These are phyloP conservation scores for Laupala kohalensis DNA, from an alignment of 1,140 invertebrate species.

Conservation along the genomic window DNA sequence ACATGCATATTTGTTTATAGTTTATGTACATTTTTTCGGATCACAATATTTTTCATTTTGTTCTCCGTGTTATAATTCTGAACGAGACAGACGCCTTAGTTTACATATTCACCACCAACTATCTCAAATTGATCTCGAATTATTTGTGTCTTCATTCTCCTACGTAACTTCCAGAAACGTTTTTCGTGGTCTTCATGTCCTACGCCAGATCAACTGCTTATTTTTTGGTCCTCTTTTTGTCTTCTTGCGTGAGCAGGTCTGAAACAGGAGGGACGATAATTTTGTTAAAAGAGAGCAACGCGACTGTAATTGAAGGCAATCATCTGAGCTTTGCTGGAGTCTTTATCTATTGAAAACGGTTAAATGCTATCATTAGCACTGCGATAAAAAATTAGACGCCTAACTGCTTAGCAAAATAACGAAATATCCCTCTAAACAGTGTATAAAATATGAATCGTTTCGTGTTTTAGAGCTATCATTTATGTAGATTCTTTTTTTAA, in stretches of 20 bases:
- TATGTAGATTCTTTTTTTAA: background rate
- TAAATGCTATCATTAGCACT: background rate
- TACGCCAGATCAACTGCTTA: too few relatives aligned
- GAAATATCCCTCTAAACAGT: background rate
- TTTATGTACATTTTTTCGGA: too few relatives aligned
- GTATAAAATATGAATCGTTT: background rate
- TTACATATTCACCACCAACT: too few relatives aligned
- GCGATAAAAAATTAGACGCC: background rate
- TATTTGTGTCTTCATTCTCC: too few relatives aligned
- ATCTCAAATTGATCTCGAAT: too few relatives aligned
- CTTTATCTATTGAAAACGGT: background rate
- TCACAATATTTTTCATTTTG: too few relatives aligned
- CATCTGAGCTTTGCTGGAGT: background rate
- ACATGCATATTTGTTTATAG: too few relatives aligned
- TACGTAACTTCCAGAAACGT: too few relatives aligned
- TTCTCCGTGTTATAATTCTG: too few relatives aligned
- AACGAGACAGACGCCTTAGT: too few relatives aligned
- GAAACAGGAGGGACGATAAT: background rate
- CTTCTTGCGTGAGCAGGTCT: background rate
- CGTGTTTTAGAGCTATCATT: background rate
- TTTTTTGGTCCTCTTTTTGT: too few relatives aligned
- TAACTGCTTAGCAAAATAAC: background rate
- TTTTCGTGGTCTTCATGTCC: too few relatives aligned
- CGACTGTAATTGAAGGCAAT: background rate
- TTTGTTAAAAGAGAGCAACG: background rate